A percentile compares a stretch with the other conserved stretches of the same genome.
These are phyloP conservation scores for Galerucella nymphaeae DNA, from an alignment of 2,888 invertebrate species.

Conservation along the genomic window DNA sequence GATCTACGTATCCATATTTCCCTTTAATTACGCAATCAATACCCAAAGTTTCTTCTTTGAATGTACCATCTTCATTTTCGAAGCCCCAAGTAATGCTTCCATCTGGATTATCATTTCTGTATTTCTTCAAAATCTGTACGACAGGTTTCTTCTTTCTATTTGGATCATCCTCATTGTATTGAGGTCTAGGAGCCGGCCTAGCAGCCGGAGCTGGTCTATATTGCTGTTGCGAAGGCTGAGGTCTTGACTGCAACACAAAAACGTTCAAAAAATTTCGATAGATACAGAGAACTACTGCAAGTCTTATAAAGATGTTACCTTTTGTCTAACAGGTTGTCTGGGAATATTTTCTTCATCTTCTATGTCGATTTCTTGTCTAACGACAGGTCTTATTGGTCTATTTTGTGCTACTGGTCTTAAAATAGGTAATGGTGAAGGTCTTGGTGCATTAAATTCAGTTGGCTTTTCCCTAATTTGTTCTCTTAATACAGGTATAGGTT, in stretches of 20 bases:
- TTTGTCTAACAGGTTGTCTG: constrained; percentile 48
- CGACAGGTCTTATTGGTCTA: constrained; percentile 43
- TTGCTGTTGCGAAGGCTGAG: constrained; percentile 55
- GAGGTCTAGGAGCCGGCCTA: constrained; percentile 53
- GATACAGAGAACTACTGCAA: too few species aligned
- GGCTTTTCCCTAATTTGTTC: constrained; percentile 57
- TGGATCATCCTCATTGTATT: constrained; percentile 61
- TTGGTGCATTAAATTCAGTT: constrained; percentile 45
- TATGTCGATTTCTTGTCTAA: constrained; percentile 53
- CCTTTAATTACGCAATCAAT: constrained; percentile 67
- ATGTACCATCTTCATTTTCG: constrained; percentile 88
- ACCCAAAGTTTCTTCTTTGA: constrained; percentile 86
- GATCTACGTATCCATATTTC: constrained; percentile 86
- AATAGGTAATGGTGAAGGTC: constrained; percentile 36
- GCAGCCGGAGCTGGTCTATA: constrained; percentile 54
- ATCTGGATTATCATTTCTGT: constrained; percentile 82
- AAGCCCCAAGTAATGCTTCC: constrained; percentile 90
- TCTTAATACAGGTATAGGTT: constrained; percentile 59
- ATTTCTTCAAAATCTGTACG: constrained; percentile 67
- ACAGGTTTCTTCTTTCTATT: constrained; percentile 62
- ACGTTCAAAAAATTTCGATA: background rate
- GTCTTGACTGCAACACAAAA: constrained; percentile 39
- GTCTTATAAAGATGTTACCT: constrained; percentile 32
- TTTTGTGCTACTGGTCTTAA: constrained; percentile 23
- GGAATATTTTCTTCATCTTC: constrained; percentile 46